Evolutionary conservation across 1,140 invertebrate genomes (phyloP).

Genomic region (Rhopalosiphum maidis): DNA sequence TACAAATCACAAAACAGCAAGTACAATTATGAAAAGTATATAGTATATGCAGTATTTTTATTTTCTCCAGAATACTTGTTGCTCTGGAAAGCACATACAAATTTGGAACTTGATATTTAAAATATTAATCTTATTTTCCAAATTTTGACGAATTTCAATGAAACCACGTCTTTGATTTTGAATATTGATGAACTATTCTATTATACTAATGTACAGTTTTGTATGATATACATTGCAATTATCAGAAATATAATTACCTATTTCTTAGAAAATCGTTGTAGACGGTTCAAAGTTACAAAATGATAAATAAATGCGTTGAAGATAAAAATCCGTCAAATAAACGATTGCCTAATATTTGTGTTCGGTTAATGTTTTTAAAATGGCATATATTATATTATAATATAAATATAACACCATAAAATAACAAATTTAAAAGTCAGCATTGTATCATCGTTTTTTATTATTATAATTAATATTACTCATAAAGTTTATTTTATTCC

Average conservation of each 20-base stretch:
- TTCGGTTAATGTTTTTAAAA: not conserved
- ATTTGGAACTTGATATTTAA: not conserved
- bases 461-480: not conserved
- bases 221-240: not conserved
- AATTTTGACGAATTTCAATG: not conserved
- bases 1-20: not conserved
- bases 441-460: not conserved
- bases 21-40: not conserved
- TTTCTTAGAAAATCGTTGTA: not conserved
- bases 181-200: not conserved
- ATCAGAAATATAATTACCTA: constrained; percentile 5
- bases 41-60: not conserved
- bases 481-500: not conserved
- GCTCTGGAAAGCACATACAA: not conserved
- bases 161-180: not conserved
- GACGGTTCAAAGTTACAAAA: not conserved
- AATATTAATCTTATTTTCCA: not conserved
- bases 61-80: not conserved
- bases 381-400: not conserved
- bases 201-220: not conserved
- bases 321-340: not conserved
- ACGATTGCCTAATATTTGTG: constrained; percentile 2
- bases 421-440: not conserved
- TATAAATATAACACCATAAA: not conserved
- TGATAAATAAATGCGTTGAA: not conserved